Conservation (phyloP, 2,888 invertebrate species). For the Amphipoea oculea region DNA sequence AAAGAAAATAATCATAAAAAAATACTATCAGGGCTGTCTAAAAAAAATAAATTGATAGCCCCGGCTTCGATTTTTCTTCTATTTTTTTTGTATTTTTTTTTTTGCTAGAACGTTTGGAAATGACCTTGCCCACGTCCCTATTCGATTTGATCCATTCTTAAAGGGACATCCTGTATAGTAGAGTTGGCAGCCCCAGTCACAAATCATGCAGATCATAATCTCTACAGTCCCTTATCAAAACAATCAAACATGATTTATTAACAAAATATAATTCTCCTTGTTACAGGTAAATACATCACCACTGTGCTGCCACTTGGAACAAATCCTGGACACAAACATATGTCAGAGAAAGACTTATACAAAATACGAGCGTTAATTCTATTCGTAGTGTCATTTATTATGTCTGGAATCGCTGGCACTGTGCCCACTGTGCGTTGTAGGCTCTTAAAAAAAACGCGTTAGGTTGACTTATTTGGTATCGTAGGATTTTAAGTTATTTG, state of each 20-base stretch:
- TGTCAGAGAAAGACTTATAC: slow-evolving; percentile 60
- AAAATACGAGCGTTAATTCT: slow-evolving; percentile 75
- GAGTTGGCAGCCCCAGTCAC: too few species aligned
- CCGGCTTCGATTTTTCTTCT: too few species aligned
- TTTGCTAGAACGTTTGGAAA: too few species aligned
- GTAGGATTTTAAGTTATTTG: slow-evolving; percentile 22
- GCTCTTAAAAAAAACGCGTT: slow-evolving; percentile 41
- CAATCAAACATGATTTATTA: not conserved
- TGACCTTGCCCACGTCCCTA: too few species aligned
- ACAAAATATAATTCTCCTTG: slow-evolving; percentile 59
- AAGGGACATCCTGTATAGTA: too few species aligned
- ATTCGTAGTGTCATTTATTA: slow-evolving; percentile 79
- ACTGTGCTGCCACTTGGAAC: slow-evolving; percentile 31
- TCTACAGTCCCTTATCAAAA: too few species aligned
- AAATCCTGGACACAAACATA: slow-evolving; percentile 63
- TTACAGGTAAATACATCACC: slow-evolving; percentile 75
- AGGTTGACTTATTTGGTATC: slow-evolving; percentile 14
- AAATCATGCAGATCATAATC: not conserved
- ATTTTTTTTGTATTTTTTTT: too few species aligned
- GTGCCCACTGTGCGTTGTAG: slow-evolving; percentile 76
- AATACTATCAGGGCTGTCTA: too few species aligned
- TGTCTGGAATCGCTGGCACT: slow-evolving; percentile 76
- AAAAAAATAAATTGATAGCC: too few species aligned
- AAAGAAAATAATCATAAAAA: too few species aligned
- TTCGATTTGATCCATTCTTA: too few species aligned